Evolutionary conservation across 2,888 invertebrate genomes (phyloP).

Genomic region (Drosophila quasianomalipes): DNA sequence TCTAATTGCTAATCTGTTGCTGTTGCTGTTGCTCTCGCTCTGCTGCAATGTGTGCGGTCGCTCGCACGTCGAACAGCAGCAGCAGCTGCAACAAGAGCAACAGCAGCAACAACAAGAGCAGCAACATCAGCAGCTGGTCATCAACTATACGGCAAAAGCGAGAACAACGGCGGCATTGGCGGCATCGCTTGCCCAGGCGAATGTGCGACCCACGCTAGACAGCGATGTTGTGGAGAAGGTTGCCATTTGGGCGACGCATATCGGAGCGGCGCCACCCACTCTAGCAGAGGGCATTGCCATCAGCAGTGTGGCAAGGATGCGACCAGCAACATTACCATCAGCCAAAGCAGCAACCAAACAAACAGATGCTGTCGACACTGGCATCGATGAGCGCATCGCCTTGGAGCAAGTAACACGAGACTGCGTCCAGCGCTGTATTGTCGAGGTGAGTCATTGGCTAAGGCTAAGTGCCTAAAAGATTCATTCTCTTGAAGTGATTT

Average conservation of each 20-base stretch:
- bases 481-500: too few relatives aligned
- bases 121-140: neutral
- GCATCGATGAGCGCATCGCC: constrained; percentile 57
- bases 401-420: constrained; percentile 67
- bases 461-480: too few relatives aligned
- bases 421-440: constrained; percentile 73
- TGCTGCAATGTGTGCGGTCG: constrained; percentile 77
- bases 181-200: constrained; percentile 10
- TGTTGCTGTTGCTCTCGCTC: constrained; percentile 67
- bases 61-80: constrained; percentile 46
- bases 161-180: neutral
- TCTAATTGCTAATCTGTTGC: constrained; percentile 63
- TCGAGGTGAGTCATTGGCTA: constrained; percentile 58
- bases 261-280: constrained; percentile 62
- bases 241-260: constrained; percentile 69
- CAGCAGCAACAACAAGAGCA: neutral
- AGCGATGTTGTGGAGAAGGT: constrained; percentile 73
- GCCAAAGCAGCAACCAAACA: neutral
- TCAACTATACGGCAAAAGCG: constrained; percentile 18
- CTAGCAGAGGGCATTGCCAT: constrained; percentile 66
- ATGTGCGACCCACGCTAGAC: constrained; percentile 60
- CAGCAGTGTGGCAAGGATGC: constrained; percentile 41
- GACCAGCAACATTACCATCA: neutral
- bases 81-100: neutral
- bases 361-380: neutral